Conservation (phyloP, 2,113 vertebrate genomes). For the Ameiurus melas region DNA sequence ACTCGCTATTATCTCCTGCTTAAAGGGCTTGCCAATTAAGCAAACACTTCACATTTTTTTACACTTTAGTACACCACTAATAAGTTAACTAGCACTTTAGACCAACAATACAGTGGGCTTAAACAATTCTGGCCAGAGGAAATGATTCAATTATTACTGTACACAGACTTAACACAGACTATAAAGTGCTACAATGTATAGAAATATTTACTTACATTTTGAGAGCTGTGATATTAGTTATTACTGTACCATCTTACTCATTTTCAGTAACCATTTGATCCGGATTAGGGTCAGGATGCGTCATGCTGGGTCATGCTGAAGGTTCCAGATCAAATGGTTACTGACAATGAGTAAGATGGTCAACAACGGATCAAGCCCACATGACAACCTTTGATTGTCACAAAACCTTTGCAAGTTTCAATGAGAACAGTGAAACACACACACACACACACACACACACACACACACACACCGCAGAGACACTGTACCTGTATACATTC, state of each 20-base stretch:
- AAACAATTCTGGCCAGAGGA: background rate
- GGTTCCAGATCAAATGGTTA: background rate
- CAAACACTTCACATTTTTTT: background rate
- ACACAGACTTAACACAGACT: background rate
- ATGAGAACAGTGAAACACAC: background rate
- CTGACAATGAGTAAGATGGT: background rate
- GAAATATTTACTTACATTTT: background rate
- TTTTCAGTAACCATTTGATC: background rate
- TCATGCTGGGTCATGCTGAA: no score
- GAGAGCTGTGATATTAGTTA: background rate
- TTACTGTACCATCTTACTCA: background rate
- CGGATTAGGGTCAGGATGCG: background rate
- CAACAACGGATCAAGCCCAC: background rate
- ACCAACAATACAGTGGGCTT: background rate
- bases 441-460: background rate
- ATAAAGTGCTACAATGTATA: background rate
- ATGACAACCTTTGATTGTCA: background rate
- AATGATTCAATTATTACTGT: background rate
- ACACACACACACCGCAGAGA: background rate
- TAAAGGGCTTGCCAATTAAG: background rate
- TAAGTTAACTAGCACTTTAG: background rate
- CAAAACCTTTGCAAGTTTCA: background rate
- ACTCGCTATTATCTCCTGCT: background rate
- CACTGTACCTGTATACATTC: background rate
- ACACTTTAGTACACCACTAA: background rate